These are phyloP conservation scores for Pseudococcus viburni DNA, from an alignment of 2,888 invertebrate species.

Conservation along the genomic window DNA sequence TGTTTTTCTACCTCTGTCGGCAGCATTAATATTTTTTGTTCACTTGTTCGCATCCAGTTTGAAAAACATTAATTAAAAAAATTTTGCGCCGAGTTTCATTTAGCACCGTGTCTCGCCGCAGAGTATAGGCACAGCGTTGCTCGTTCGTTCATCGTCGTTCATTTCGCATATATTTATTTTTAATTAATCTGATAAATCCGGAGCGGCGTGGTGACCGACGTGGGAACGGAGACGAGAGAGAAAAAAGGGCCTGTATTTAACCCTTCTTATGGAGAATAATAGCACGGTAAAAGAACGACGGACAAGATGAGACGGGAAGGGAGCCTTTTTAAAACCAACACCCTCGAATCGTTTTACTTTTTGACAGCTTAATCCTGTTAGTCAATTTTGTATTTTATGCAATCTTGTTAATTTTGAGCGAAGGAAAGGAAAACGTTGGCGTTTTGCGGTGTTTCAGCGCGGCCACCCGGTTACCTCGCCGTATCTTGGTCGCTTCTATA, in stretches of 20 bases:
- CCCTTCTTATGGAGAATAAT: conserved; percentile 40
- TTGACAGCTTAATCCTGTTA: conserved; percentile 58
- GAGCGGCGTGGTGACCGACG: neutral
- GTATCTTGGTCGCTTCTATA: neutral
- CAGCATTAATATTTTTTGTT: neutral
- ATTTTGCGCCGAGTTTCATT: conserved; percentile 42
- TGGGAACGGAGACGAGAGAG: neutral
- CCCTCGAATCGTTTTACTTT: conserved; percentile 51
- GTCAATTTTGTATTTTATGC: conserved; percentile 54
- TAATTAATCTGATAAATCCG: conserved; percentile 53
- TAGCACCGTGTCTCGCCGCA: conserved; percentile 68
- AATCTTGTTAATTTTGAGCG: conserved; percentile 36
- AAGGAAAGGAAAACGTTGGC: neutral
- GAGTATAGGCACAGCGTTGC: too few species aligned
- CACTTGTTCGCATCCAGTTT: conserved; percentile 5
- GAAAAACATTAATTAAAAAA: conserved; percentile 22
- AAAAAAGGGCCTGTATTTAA: conserved; percentile 34
- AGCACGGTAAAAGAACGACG: neutral
- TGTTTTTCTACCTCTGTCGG: too few species aligned
- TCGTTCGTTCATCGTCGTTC: conserved; percentile 68
- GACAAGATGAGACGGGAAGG: neutral
- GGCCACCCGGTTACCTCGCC: neutral
- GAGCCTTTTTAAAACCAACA: conserved; percentile 20
- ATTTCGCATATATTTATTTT: conserved; percentile 56
- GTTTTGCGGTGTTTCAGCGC: neutral